Evolutionary conservation across 2,888 invertebrate genomes (phyloP).

Genomic region (Synanthedon tipuliformis): DNA sequence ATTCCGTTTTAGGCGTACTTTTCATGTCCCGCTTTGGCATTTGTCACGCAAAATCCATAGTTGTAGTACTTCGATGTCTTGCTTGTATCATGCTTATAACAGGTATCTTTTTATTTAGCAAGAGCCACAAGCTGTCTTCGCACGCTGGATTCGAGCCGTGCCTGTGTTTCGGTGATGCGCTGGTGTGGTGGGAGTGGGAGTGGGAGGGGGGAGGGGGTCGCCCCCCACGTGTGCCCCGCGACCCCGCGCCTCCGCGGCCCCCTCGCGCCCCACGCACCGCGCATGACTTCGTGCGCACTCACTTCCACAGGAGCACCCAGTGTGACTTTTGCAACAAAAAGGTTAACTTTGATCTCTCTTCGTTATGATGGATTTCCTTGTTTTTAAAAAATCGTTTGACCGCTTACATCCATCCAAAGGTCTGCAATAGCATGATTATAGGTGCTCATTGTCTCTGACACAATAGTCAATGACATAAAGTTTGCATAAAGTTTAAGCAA

Average conservation of each 20-base stretch:
- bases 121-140: constrained; percentile 74
- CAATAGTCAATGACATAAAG: too few species aligned
- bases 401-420: too few species aligned
- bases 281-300: constrained; percentile 87
- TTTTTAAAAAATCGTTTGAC: too few species aligned
- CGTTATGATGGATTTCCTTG: too few species aligned
- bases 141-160: constrained; percentile 92
- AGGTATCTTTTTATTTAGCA: constrained; percentile 47
- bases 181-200: constrained; percentile 85
- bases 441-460: too few species aligned
- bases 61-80: background rate
- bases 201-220: constrained; percentile 39
- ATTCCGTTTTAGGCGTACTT: too few species aligned
- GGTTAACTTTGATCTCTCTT: constrained; percentile 46
- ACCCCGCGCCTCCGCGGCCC: constrained; percentile 28
- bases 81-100: background rate
- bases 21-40: too few species aligned
- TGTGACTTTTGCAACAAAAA: constrained; percentile 96
- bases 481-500: too few species aligned
- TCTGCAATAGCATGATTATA: too few species aligned
- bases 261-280: constrained; percentile 39
- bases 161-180: constrained; percentile 91
- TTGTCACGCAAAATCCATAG: too few species aligned
- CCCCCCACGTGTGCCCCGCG: constrained; percentile 35
- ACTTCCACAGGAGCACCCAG: constrained; percentile 89